Base-by-base conservation (phyloP, 2,888 invertebrate species). In the Nymphalis urticae region DNA sequence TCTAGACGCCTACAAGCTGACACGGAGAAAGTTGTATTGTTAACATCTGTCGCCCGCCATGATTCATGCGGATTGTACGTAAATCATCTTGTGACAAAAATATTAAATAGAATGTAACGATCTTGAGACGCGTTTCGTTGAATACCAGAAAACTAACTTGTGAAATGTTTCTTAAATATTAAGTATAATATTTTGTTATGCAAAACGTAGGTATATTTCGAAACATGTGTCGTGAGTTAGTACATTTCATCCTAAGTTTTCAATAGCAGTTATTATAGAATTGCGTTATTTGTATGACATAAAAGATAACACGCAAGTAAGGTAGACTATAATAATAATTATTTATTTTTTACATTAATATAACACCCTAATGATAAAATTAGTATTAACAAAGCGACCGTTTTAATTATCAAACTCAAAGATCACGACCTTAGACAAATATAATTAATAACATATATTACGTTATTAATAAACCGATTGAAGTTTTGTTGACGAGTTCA, bases 41-140 rank as follows among this genome's bases (percentile, higher is more conserved):
- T 83, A 85, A 83, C 85, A 85, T 84, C 84, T 87, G 87, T 86
- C 86, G 80, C 82, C 76, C 82, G 78, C 81, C 79, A 87, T 87
- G 85, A 86, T 84, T 88, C 85, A 89, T 82, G 80, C 75, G 80
- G 83, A 82, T 86, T 58, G 58, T 87, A 83, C 80, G 83, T 88
- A 88, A 86, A 88, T 88, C 84, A 84, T 81, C n/a, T 56, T 62
- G 62, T 62, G 59, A 70, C 70, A 70, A 60, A 68, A 69, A 69
- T 71, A 63, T 68, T 59, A 68, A 68, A 71, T 71, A 56, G 63
- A 54, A 60, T 65, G 62, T 64, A 68, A 62, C 61, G 69, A 70
- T 60, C 51, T 54, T 21, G 47, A 60, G 56, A 61, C 64, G 24
- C 50, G 42, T 54, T 64, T 67, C 42, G 59, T 59, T 65, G 50